Evolutionary conservation across 2,113 vertebrate species (phyloP), one percentile per base, ranked within the genome.

Genomic region (Muscicapa adusta): DNA sequence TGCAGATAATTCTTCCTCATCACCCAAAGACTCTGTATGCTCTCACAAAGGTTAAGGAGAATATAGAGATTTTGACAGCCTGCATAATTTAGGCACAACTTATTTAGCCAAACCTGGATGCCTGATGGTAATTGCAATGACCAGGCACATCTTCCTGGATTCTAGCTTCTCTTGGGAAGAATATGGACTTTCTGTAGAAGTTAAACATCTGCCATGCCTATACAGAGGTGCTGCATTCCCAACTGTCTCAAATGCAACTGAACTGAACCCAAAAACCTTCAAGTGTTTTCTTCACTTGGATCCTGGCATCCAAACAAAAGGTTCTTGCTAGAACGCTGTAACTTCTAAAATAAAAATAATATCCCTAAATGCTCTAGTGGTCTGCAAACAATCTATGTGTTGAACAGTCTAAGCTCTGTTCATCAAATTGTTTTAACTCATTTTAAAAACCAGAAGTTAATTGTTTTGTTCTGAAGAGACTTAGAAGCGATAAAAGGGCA

Each of bases 351-450:
- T 54, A 72, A 92, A 95, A 95, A 82, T 80, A 93, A 94, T 70
- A 85, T 29, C 67, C n/a, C 15, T 73, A 79, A 93, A 80, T 83
- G 15, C 71, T 83, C 85, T 93, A 43, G 78, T 88, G 47, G 60
- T 91, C 94, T 96, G 94, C 89, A 95, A 96, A 85, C 87, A 94
- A 95, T 95, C 85, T 83, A 19, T 62, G 24, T 77, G 51, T 96
- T 93, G 92, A 76, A 77, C 71, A 88, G 68, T n/a, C 58, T 95
- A 91, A 94, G 50, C 74, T 77, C 82, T 60, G 63, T 83, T 95
- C 72, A 38, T 94, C 81, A 88, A 89, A 93, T 80, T 90, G 56
- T 73, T 96, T 91, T 83, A 94, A 90, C 67, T 91, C 56, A n/a
- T 28, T 95, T 84, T 85, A 90, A 85, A 95, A 89, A 66, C 47